Evolutionary conservation across 2,113 vertebrate species (phyloP).

Genomic region (Neoarius graeffei): DNA sequence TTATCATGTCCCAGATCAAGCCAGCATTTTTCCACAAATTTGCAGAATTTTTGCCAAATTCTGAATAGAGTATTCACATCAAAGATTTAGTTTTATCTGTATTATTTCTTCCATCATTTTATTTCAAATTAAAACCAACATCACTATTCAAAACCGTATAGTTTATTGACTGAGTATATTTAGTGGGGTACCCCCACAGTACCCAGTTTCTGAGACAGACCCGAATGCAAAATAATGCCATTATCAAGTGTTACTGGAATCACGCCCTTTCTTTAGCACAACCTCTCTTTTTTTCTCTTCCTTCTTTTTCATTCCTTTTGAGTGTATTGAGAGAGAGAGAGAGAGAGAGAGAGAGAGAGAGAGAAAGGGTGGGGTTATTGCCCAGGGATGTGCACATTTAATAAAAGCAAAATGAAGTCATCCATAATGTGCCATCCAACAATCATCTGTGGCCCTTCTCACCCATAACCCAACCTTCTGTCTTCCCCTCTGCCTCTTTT

Average conservation of each 20-base stretch:
- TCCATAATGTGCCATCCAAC: conserved; percentile 34
- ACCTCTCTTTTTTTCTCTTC: not conserved
- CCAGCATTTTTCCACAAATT: no score
- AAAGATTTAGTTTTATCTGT: no score
- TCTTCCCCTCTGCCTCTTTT: not conserved
- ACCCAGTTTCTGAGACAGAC: no score
- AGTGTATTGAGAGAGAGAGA: not conserved
- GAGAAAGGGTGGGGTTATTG: not conserved
- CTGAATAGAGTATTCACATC: no score
- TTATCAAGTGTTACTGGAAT: not conserved
- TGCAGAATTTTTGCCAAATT: no score
- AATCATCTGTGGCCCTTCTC: conserved; percentile 15
- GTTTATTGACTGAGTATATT: no score
- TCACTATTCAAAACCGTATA: no score
- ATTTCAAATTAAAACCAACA: no score
- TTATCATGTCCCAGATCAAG: no score
- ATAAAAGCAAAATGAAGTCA: conserved; percentile 44
- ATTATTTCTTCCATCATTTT: no score
- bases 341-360: not conserved
- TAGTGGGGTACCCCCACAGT: no score
- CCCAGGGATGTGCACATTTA: conserved; percentile 40
- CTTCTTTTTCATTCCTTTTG: not conserved
- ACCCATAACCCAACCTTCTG: conserved; percentile 24
- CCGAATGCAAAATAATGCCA: not conserved
- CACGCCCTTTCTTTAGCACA: not conserved